Evolutionary conservation across 2,113 vertebrate species (phyloP).

Genomic region (Morphnarchus princeps): DNA sequence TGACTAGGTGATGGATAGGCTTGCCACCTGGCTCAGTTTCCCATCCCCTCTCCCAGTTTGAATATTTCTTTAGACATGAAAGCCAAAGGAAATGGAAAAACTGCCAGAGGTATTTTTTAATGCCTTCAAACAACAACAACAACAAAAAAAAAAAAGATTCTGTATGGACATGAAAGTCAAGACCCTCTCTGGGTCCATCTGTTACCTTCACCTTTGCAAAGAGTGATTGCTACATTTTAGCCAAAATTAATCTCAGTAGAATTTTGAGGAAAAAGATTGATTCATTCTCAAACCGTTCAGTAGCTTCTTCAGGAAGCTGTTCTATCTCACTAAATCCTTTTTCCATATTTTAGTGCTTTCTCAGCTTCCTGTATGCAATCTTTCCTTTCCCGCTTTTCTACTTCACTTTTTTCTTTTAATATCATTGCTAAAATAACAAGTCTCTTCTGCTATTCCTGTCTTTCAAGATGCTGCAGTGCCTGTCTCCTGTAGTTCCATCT

Average conservation of each 20-base stretch:
- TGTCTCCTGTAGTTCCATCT: neutral
- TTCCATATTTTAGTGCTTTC: neutral
- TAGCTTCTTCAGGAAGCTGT: constrained; percentile 11
- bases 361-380: neutral
- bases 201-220: neutral
- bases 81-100: constrained; percentile 53
- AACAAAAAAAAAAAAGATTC: neutral
- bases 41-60: neutral
- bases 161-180: neutral
- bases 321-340: neutral
- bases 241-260: constrained; percentile 17
- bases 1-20: constrained; percentile 44
- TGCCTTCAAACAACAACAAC: constrained; percentile 35
- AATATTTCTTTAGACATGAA: constrained; percentile 20
- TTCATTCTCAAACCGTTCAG: neutral
- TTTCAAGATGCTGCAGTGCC: neutral
- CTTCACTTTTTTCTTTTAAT: neutral
- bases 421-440: neutral
- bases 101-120: constrained; percentile 16
- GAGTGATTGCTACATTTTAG: neutral
- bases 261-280: constrained; percentile 27
- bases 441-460: neutral
- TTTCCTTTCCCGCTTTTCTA: neutral
- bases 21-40: constrained; percentile 48
- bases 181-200: neutral